Base-by-base conservation (phyloP, 2,113 vertebrate species). In the Etheostoma spectabile region DNA sequence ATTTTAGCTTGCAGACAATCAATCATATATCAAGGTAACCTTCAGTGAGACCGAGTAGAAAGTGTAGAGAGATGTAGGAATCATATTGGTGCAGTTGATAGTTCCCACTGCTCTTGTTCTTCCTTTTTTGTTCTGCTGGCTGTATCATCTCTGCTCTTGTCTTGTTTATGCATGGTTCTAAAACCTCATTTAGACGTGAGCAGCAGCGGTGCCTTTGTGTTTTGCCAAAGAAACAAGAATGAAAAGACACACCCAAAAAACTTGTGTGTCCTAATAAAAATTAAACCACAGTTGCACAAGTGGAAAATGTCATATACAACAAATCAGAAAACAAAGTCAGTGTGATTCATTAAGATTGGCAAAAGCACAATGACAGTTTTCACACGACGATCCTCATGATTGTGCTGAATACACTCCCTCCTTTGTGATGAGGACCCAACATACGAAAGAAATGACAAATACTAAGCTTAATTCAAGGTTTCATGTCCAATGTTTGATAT, bases 21-120 rank as follows among this genome's bases (percentile, higher is more conserved):
- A 84, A 63, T 83, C 80, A 61, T 30, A 59, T 35, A 85, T 91
- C 79, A 86, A 86, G 53, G 63, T 87, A 69, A 88, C 86, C 82
- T 76, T 87, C 60, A 67, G n/a, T 46, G 35, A 76, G 80, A 57
- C 21, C 46, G 69, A 86, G 56, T 30, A 62, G 70, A 77, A 71
- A 51, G 42, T 21, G 68, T 45, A 35, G 38, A 1, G 35, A 79
- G 45, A 21, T 83, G 70, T 51, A 64, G 60, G 56, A 69, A 73
- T 68, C 70, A 27, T 5, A 55, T 53, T 5, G 5, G 22, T 38
- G 57, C 45, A 33, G 49, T 16, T 65, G 51, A 79, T 84, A 22
- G 62, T 63, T 72, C 51, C 68, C 53, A 42, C 45, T 48, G 5
- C 1, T 68, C 52, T 85, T 74, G 49, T 79, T 70, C 62, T 60